Conservation (phyloP, 2,797 vertebrate genomes). For the Gymnopithys bicolor region DNA sequence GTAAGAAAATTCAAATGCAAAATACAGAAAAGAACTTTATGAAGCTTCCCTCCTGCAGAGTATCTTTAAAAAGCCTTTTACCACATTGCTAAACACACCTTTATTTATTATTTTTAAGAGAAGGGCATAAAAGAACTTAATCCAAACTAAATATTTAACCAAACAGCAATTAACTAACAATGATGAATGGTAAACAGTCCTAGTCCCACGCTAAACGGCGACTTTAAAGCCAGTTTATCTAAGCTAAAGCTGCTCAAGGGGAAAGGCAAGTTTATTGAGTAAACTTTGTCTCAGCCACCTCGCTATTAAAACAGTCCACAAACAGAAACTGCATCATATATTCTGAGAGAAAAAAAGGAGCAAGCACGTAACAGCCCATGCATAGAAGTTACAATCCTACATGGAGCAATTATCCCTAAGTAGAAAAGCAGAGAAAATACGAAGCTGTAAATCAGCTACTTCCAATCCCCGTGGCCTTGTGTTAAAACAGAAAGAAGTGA, state of each 20-base stretch:
- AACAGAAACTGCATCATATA: neutral
- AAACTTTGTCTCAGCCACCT: constrained; percentile 30
- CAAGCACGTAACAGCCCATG: neutral
- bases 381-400: neutral
- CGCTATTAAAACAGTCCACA: neutral
- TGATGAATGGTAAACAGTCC: constrained; percentile 35
- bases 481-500: neutral
- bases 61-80: neutral
- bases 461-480: neutral
- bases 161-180: constrained; percentile 47
- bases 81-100: constrained; percentile 5
- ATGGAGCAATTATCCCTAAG: neutral
- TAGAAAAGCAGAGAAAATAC: rapidly evolving
- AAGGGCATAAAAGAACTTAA: constrained; percentile 9
- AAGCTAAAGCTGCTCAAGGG: constrained; percentile 35
- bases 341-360: neutral
- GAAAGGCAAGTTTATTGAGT: constrained; percentile 46
- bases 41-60: neutral
- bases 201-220: neutral
- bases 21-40: neutral
- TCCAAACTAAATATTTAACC: constrained; percentile 59
- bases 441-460: neutral
- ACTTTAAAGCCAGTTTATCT: constrained; percentile 42
- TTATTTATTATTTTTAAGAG: constrained; percentile 42
- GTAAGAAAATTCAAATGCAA: neutral